These are phyloP conservation scores for Fissipunctia ypsillon DNA, from an alignment of 2,888 invertebrate species.

Conservation along the genomic window DNA sequence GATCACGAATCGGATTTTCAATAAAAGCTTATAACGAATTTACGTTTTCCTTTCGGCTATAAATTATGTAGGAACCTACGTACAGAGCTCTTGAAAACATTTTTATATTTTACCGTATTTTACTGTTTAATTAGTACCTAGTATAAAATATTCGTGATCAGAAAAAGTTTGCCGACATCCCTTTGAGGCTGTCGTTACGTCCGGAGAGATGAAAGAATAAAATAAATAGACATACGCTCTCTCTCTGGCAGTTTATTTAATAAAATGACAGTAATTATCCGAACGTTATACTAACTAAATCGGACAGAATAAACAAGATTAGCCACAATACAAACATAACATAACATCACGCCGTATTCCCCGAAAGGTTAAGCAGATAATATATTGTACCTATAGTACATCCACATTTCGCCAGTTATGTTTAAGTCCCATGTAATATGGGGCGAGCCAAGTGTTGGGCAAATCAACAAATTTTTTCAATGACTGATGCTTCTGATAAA, in stretches of 20 bases:
- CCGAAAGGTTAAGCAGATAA: too few species aligned
- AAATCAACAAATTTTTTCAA: too few species aligned
- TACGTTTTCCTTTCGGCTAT: neutral
- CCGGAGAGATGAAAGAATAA: slow-evolving; percentile 26
- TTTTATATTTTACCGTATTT: neutral
- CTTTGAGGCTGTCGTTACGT: slow-evolving; percentile 54
- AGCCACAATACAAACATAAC: too few species aligned
- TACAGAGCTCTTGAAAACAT: neutral
- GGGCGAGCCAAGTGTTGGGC: too few species aligned
- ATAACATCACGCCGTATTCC: too few species aligned
- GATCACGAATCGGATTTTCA: slow-evolving; percentile 40
- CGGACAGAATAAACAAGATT: neutral
- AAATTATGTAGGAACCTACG: slow-evolving; percentile 22
- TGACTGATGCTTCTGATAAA: too few species aligned
- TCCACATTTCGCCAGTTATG: too few species aligned
- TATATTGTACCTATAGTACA: too few species aligned
- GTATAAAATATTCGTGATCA: slow-evolving; percentile 19
- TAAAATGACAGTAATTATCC: neutral
- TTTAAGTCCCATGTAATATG: too few species aligned
- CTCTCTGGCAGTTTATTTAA: slow-evolving; percentile 10
- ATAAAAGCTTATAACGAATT: slow-evolving; percentile 26
- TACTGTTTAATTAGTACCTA: slow-evolving; percentile 1
- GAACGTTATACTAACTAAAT: neutral
- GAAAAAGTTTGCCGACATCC: slow-evolving; percentile 23
- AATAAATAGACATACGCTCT: slow-evolving; percentile 32